Base-by-base conservation (phyloP, 2,797 vertebrate genomes). In the Smutsia temminckii region DNA sequence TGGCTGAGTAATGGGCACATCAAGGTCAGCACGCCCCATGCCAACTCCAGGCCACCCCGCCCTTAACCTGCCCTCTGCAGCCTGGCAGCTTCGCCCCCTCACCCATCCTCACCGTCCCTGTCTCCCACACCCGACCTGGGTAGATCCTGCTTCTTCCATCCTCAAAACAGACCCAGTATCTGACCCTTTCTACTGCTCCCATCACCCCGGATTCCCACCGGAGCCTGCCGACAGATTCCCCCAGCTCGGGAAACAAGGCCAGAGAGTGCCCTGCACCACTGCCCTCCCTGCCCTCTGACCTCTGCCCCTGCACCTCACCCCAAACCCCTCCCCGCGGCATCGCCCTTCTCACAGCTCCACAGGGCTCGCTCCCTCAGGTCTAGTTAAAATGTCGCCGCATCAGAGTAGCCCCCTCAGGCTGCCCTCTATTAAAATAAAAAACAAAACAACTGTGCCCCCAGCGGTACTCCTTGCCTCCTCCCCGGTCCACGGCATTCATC, bases 391-490 rank as follows among this genome's bases (percentile, higher is more conserved):
- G 21, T 42, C 51, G 27, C 34, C 2, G 8, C 6, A 25, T n/a
- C 40, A 17, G 21, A 46, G 46, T 20, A 85, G 8, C 25, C 40
- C 64, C 66, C 72, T 18, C 40, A 17, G 42, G 34, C 13, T 34
- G 20, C 27, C 61, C 9, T 40, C 32, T n/a, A 18, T 16, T 25
- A 29, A 6, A 12, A 23, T 8, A 34, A 32, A 17, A 64, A 9
- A n/a, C 17, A 25, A 29, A 32, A 20, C 42, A n/a, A 5, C n/a
- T 6, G 0, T 7, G 8, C 57, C 16, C 51, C 85, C 14, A 4
- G 2, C n/a, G 29, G 0, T 23, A 34, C 9, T 4, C 18, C 29
- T 12, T 3, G 0, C 1, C 23, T 40, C 81, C 21, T 13, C 18
- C 13, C 40, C 40, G 25, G 34, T 46, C 27, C 78, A 32, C 0